Conservation (phyloP, 1,140 invertebrate genomes). For the Ectropis grisescens region DNA sequence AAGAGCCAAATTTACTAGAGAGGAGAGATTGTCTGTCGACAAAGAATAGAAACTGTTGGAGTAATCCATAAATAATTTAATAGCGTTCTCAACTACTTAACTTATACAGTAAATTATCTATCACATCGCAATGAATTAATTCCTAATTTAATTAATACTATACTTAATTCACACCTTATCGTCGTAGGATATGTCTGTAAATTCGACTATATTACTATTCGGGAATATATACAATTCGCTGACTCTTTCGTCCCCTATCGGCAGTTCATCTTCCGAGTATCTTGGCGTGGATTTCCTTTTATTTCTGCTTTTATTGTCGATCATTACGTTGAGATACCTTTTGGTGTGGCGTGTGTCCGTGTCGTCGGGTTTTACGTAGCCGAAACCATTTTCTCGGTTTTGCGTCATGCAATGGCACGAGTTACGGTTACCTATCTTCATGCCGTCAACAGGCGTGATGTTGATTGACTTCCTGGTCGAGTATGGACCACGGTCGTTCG, state of each 20-base stretch:
- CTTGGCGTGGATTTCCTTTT: slow-evolving; percentile 19
- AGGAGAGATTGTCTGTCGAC: no score
- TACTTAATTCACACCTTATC: slow-evolving; percentile 51
- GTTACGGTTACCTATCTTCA: slow-evolving; percentile 25
- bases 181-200: slow-evolving; percentile 49
- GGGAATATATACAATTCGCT: slow-evolving; percentile 60
- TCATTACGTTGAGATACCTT: slow-evolving; percentile 11
- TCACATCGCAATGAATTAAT: slow-evolving; percentile 10
- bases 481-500: slow-evolving; percentile 42
- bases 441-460: slow-evolving; percentile 22
- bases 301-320: slow-evolving; percentile 12
- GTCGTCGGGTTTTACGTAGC: slow-evolving; percentile 20
- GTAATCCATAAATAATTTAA: no score
- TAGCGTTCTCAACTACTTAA: no score
- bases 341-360: slow-evolving; percentile 21
- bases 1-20: no score
- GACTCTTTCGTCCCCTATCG: slow-evolving; percentile 48
- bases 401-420: slow-evolving; percentile 35
- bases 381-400: slow-evolving; percentile 30
- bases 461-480: slow-evolving; percentile 45
- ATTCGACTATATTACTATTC: slow-evolving; percentile 57
- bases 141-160: slow-evolving; percentile 4
- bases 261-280: slow-evolving; percentile 20
- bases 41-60: no score
- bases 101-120: slow-evolving; percentile 1